Evolutionary conservation across 1,140 invertebrate genomes (phyloP).

Genomic region (Brachionus sp.): DNA sequence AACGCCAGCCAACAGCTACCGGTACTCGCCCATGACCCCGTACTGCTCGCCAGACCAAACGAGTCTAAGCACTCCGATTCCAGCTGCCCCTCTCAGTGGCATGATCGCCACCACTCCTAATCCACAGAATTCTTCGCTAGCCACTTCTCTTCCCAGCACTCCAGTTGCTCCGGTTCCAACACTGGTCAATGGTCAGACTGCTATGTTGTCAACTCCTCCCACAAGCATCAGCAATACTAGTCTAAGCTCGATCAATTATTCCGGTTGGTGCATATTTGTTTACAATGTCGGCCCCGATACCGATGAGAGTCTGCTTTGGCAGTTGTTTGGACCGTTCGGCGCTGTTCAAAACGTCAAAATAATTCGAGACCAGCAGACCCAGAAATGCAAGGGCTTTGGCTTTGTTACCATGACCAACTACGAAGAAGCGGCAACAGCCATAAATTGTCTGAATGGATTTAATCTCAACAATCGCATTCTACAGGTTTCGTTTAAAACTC

Average conservation of each 20-base stretch:
- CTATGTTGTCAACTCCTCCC: neutral
- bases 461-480: slow-evolving; percentile 92
- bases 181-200: neutral
- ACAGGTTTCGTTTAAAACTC: slow-evolving; percentile 92
- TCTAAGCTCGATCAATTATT: slow-evolving; percentile 35
- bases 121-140: neutral
- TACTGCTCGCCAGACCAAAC: neutral
- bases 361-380: slow-evolving; percentile 91
- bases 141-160: slow-evolving; percentile 10
- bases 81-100: neutral
- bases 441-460: slow-evolving; percentile 94
- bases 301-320: slow-evolving; percentile 96
- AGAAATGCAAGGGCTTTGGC: slow-evolving; percentile 99
- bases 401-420: slow-evolving; percentile 99
- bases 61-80: neutral
- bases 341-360: slow-evolving; percentile 94
- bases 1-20: neutral
- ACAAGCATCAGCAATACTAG: slow-evolving; percentile 41
- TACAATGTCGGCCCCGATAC: slow-evolving; percentile 97
- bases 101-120: neutral
- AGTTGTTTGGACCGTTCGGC: slow-evolving; percentile 96
- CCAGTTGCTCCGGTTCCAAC: slow-evolving; percentile 1
- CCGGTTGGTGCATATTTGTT: slow-evolving; percentile 91
- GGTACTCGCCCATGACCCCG: slow-evolving; percentile 29
- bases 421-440: slow-evolving; percentile 93